These are phyloP conservation scores for Hipposideros armiger DNA, from an alignment of 2,113 vertebrate species.

Conservation along the genomic window DNA sequence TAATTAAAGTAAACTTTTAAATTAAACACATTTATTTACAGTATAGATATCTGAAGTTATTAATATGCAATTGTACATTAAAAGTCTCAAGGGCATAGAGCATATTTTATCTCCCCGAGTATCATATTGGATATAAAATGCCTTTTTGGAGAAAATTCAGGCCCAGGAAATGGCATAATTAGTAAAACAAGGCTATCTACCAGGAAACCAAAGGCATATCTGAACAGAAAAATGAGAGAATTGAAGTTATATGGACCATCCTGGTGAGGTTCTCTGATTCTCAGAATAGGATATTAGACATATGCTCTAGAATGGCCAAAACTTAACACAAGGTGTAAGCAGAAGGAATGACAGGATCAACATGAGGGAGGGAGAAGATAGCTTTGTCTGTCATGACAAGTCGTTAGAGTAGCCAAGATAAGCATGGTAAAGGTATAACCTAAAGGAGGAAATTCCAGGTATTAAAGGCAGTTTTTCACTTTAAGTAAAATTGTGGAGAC, in stretches of 20 bases:
- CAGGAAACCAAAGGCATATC: background rate
- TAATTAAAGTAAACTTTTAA: slow-evolving; percentile 7
- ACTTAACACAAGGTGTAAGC: background rate
- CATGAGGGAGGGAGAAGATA: background rate
- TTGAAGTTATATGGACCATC: background rate
- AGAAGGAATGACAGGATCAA: background rate
- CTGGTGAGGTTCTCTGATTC: background rate
- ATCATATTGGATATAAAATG: background rate
- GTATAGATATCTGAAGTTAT: background rate
- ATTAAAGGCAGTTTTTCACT: background rate
- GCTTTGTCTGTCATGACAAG: background rate
- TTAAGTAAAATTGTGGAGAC: background rate
- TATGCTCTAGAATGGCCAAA: background rate
- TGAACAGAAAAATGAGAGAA: background rate
- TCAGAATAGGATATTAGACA: background rate
- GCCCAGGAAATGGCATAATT: background rate
- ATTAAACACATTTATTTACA: background rate
- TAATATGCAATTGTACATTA: background rate
- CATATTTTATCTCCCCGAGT: background rate
- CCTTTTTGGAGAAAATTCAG: background rate
- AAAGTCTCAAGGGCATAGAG: background rate
- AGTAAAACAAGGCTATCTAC: background rate
- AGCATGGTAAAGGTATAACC: background rate
- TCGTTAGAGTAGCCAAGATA: background rate
- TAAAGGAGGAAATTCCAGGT: background rate